Evolutionary conservation across 2,888 invertebrate genomes (phyloP), one percentile per base, ranked within the genome.

Genomic region (Philereme transversata): DNA sequence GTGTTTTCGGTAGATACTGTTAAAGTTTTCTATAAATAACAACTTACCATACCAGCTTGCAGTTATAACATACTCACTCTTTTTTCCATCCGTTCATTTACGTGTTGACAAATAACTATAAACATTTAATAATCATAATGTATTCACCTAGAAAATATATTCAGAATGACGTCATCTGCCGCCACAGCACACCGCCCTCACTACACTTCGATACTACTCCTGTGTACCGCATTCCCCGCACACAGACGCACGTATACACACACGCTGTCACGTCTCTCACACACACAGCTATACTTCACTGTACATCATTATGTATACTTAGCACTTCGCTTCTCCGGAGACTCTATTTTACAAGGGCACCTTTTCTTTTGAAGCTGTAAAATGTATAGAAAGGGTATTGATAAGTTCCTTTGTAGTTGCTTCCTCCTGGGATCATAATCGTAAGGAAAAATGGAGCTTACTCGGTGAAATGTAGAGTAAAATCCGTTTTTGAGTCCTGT

Each of bases 301-400:
- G 81, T 79, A 78, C 75, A 70, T 76, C 81, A 79, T 68, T 73
- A 71, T 77, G 69, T 81, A 77, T 77, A 76, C 75, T 76, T 75
- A 75, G 72, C 74, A 73, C 76, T 79, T 69, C 76, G 75, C 40
- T 57, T 50, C 65, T 82, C 79, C 77, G 70, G 75, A 81, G 84
- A 87, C 83, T 87, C 89, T 88, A 88, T 85, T 88, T 90, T 83
- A 86, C 87, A 88, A 88, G 88, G 86, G 86, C 86, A 81, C 76
- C 77, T 82, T 85, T 84, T 84, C 86, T 86, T 88, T 87, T 86
- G 82, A 86, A 86, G 85, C 62, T 68, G 69, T 67, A 69, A 67
- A 69, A 66, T 62, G 65, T 66, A 80, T 56, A 57, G 52, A 62
- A 79, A 81, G 77, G 80, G 77, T 81, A 82, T 83, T 77, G 82